Conservation (phyloP, 2,888 invertebrate species). For the Tenthredo scrophulariae region DNA sequence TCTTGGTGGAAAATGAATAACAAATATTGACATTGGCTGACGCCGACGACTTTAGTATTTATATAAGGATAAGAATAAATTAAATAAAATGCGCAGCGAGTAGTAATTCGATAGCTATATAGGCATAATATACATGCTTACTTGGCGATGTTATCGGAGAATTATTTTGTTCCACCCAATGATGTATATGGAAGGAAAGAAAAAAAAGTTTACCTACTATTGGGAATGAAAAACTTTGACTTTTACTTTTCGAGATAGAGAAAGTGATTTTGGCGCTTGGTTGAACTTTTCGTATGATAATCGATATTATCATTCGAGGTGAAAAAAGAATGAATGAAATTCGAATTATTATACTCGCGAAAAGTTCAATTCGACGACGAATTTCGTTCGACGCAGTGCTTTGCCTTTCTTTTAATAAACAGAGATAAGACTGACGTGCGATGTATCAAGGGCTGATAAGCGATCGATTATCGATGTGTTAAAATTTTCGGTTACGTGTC, state of each 20-base stretch:
- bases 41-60: neutral
- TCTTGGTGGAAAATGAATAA: neutral
- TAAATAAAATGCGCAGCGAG: conserved; percentile 3
- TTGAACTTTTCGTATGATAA: neutral
- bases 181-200: no score
- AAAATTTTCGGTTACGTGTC: neutral
- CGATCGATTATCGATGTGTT: neutral
- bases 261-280: neutral
- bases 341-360: neutral
- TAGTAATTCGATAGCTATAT: conserved; percentile 14
- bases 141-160: neutral
- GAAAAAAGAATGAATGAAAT: neutral
- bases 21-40: neutral
- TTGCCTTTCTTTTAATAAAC: neutral
- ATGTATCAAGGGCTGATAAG: conserved; percentile 1
- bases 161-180: neutral
- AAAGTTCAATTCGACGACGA: neutral
- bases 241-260: neutral
- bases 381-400: neutral
- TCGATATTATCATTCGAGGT: neutral
- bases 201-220: no score
- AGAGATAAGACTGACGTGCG: neutral
- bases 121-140: neutral
- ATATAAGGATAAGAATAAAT: neutral
- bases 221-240: neutral